These are phyloP conservation scores for Azemiops feae DNA, from an alignment of 2,113 vertebrate species.

Conservation along the genomic window DNA sequence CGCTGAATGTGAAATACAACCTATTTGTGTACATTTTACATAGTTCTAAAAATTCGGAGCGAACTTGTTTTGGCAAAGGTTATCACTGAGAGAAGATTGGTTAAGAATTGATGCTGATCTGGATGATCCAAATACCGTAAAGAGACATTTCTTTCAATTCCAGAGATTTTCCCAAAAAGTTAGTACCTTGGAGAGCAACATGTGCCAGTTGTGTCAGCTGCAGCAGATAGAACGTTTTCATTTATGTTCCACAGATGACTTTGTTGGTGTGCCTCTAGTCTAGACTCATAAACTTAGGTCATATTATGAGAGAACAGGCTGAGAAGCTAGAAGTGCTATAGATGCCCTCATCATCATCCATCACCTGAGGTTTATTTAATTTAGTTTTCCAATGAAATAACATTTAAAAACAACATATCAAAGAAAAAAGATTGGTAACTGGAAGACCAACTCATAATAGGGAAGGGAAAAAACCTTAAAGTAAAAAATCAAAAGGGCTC, in stretches of 20 bases:
- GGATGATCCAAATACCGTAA: background rate
- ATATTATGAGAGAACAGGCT: background rate
- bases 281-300: background rate
- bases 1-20: background rate
- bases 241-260: background rate
- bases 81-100: background rate
- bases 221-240: background rate
- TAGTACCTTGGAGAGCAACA: conserved; percentile 20
- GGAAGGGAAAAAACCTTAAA: background rate
- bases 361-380: background rate
- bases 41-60: background rate
- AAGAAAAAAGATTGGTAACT: background rate
- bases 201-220: background rate
- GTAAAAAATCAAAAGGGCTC: background rate
- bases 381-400: background rate
- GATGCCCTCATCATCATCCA: background rate
- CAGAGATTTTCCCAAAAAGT: background rate
- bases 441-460: background rate
- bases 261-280: background rate
- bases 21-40: background rate
- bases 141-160: background rate
- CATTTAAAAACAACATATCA: background rate
- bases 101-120: background rate
- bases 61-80: background rate
- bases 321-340: background rate